Evolutionary conservation across 2,888 invertebrate species (phyloP).

Genomic region (Magallana nippona): DNA sequence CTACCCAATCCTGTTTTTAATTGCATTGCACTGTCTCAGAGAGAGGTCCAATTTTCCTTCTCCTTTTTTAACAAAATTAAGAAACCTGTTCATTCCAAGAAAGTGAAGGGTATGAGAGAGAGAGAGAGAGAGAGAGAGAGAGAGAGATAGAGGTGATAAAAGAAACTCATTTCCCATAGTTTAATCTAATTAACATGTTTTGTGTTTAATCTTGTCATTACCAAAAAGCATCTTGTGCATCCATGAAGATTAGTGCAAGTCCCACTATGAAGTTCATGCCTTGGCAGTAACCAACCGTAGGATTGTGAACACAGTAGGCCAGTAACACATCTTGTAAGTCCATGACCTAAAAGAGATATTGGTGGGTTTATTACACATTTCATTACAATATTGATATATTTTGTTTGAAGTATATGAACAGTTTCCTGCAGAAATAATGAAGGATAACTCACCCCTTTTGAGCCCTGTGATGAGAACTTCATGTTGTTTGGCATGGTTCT

Average conservation of each 20-base stretch:
- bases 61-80: no score
- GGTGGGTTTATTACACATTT: background rate
- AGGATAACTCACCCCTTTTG: constrained; percentile 80
- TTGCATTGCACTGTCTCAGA: no score
- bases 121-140: background rate
- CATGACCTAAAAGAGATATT: constrained; percentile 75
- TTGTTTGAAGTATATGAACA: no score
- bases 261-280: constrained; percentile 83
- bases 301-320: constrained; percentile 82
- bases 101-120: background rate
- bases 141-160: background rate
- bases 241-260: constrained; percentile 81
- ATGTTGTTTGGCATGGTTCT: constrained; percentile 82
- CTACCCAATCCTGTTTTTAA: no score
- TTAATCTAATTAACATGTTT: background rate
- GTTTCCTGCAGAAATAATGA: no score
- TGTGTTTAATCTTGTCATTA: constrained; percentile 57
- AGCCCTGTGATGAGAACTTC: constrained; percentile 80
- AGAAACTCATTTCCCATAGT: no score
- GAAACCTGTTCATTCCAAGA: no score
- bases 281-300: constrained; percentile 82
- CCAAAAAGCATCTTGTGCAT: constrained; percentile 83
- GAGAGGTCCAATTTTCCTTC: no score
- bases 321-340: constrained; percentile 82
- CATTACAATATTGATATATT: background rate